Percentiles rank a stretch among this genome's conserved stretches.
These are phyloP conservation scores for Macrotis lagotis DNA, from an alignment of 2,113 vertebrate genomes.

Conservation along the genomic window DNA sequence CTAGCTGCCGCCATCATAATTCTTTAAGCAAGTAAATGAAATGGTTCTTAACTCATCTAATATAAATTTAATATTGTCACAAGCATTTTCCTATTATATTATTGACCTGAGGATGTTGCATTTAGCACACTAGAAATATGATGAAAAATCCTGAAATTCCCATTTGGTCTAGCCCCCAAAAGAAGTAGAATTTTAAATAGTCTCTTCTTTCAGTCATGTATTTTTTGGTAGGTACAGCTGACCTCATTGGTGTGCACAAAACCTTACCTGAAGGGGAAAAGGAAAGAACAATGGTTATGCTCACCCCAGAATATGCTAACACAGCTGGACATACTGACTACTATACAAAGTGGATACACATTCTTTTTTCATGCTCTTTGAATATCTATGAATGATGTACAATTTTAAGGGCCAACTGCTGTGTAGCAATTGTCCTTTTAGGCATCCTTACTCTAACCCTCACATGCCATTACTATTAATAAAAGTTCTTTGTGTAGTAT, in stretches of 20 bases:
- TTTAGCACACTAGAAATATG: neutral
- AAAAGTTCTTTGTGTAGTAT: conserved; percentile 16
- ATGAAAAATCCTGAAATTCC: conserved; percentile 26
- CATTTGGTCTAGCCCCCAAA: neutral
- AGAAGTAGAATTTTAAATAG: neutral
- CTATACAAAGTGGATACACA: neutral
- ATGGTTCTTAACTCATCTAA: conserved; percentile 32
- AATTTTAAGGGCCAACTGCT: conserved; percentile 19
- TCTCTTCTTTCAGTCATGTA: conserved; percentile 9
- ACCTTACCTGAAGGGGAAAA: neutral
- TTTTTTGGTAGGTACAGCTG: conserved; percentile 18
- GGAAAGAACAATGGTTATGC: neutral
- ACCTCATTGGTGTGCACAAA: neutral
- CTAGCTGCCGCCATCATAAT: too few relatives aligned
- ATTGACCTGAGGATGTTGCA: conserved; percentile 41
- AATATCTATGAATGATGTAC: neutral
- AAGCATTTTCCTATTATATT: conserved; percentile 16
- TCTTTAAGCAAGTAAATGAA: conserved; percentile 26
- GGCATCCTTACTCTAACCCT: neutral
- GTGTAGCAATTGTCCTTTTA: neutral
- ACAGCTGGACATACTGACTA: neutral
- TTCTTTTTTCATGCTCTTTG: neutral
- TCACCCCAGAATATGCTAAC: neutral
- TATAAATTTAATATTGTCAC: conserved; percentile 14
- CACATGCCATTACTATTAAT: neutral